Percentiles rank a stretch among this genome's conserved stretches.
Evolutionary conservation across 2,113 vertebrate species (phyloP).

Genomic region (Petaurus breviceps): DNA sequence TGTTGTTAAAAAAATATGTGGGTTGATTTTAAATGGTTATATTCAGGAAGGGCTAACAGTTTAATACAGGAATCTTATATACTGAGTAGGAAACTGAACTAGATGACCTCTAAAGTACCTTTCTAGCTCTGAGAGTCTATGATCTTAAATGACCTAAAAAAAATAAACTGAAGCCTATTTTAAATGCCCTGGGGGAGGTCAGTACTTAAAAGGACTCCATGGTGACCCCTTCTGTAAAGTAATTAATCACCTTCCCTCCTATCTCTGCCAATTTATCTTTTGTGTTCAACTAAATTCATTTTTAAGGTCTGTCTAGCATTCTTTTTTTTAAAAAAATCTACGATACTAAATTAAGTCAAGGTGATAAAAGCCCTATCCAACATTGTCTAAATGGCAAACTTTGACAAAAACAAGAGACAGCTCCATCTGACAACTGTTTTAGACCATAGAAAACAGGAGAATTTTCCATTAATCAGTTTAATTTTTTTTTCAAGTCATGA

Average conservation of each 20-base stretch:
- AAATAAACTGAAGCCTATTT: not conserved
- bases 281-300: not conserved
- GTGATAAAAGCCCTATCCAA: not conserved
- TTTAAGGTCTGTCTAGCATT: not conserved
- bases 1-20: constrained; percentile 51
- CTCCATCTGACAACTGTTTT: not conserved
- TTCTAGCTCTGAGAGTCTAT: not conserved
- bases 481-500: not conserved
- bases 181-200: not conserved
- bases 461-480: not conserved
- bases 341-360: constrained; percentile 27
- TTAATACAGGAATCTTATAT: not conserved
- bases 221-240: not conserved
- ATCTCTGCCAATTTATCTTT: not conserved
- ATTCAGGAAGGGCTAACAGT: constrained; percentile 19
- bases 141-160: not conserved
- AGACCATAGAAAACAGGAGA: not conserved
- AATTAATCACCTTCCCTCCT: not conserved
- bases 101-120: not conserved
- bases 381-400: not conserved
- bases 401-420: not conserved
- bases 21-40: constrained; percentile 24
- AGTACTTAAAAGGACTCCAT: not conserved
- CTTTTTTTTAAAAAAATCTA: not conserved
- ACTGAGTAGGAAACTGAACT: not conserved